These are phyloP conservation scores for Mycteria americana DNA, from an alignment of 2,797 vertebrate genomes.

Conservation along the genomic window DNA sequence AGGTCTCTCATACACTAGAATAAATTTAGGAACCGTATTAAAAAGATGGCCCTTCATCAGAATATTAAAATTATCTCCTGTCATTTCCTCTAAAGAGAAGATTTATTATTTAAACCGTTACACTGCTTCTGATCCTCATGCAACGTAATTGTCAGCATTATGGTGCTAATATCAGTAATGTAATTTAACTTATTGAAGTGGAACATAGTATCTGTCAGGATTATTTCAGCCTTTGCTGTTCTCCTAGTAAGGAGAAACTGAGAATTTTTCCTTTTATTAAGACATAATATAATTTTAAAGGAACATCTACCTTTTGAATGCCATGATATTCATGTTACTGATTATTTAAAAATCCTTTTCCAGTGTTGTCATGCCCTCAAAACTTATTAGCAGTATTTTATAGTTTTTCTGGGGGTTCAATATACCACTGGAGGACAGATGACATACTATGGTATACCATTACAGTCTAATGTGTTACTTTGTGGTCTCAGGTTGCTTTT, in stretches of 20 bases:
- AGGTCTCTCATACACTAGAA: background rate
- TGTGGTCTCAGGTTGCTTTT: conserved; percentile 73
- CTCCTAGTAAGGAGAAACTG: background rate
- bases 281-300: background rate
- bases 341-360: background rate
- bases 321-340: background rate
- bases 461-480: conserved; percentile 55
- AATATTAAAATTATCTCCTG: background rate
- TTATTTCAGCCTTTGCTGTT: background rate
- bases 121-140: background rate
- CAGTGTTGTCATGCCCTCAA: background rate
- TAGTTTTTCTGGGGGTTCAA: conserved; percentile 44
- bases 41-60: background rate
- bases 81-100: background rate
- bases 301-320: background rate
- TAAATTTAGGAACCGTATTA: background rate
- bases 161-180: background rate
- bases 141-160: background rate
- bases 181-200: background rate
- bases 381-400: conserved; percentile 45
- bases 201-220: background rate
- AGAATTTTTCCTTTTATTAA: background rate
- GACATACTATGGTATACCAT: conserved; percentile 28
- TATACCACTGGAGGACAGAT: conserved; percentile 53
- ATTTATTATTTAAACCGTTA: background rate